These are phyloP conservation scores for Grammatotria lemairii DNA, from an alignment of 2,113 vertebrate genomes.

Conservation along the genomic window DNA sequence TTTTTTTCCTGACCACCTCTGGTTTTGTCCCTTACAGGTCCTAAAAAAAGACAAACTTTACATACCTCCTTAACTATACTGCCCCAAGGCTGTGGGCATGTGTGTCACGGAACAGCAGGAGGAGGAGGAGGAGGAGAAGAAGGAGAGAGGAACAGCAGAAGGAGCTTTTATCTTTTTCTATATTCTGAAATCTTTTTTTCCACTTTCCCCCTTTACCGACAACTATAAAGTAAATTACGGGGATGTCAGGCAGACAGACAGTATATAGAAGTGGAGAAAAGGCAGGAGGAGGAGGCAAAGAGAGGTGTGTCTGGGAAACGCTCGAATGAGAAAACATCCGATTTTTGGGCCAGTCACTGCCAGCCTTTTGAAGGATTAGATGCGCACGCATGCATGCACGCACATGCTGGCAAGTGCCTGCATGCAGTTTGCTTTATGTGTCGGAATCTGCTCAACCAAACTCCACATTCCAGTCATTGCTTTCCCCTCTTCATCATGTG, in stretches of 20 bases:
- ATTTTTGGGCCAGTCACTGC: constrained; percentile 56
- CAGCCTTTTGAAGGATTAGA: constrained; percentile 47
- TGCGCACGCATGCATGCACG: background rate
- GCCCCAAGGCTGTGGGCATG: constrained; percentile 35
- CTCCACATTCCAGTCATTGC: constrained; percentile 63
- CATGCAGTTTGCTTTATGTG: constrained; percentile 54
- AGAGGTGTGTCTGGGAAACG: constrained; percentile 60
- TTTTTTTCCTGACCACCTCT: background rate
- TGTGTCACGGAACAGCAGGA: background rate
- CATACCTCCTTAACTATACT: constrained; percentile 47
- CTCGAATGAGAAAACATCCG: constrained; percentile 64
- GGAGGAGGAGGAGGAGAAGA: background rate
- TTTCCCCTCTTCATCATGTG: constrained; percentile 42
- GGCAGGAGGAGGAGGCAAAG: background rate
- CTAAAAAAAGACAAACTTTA: constrained; percentile 25
- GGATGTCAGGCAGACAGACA: background rate
- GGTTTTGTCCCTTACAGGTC: constrained; percentile 7
- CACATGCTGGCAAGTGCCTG: constrained; percentile 58
- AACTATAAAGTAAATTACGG: constrained; percentile 22
- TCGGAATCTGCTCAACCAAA: constrained; percentile 49
- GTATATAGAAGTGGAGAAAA: background rate
- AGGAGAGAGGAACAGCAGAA: background rate
- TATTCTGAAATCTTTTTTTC: background rate
- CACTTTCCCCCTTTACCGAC: background rate
- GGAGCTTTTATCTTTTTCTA: constrained; percentile 10